phyloP scores from a whole-genome alignment of 2,113 vertebrate species.

The Pipra filicauda region DNA sequence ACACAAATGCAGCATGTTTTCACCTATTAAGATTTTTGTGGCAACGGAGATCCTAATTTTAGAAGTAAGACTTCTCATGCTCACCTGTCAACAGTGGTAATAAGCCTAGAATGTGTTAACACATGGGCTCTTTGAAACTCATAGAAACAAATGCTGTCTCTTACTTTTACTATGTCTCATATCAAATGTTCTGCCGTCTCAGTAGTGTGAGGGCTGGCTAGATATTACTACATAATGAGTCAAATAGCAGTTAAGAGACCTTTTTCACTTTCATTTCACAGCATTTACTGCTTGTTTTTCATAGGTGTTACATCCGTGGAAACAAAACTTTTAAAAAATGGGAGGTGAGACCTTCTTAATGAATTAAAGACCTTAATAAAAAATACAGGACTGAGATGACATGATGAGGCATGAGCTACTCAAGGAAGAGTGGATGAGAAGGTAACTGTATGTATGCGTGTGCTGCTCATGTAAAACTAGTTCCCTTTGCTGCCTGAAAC shows the following conservation, averaged over 20 bases:
- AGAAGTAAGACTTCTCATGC: neutral
- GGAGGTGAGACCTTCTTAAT: neutral
- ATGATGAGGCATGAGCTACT: neutral
- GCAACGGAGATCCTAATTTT: neutral
- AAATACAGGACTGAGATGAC: neutral
- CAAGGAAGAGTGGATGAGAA: neutral
- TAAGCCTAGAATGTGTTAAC: neutral
- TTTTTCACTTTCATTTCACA: neutral
- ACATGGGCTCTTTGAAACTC: neutral
- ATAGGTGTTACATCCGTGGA: neutral
- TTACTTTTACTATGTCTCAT: neutral
- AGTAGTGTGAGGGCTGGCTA: neutral
- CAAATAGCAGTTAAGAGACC: neutral
- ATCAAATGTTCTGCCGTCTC: neutral
- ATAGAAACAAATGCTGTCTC: rapidly evolving
- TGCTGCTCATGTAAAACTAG: neutral
- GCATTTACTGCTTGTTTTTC: neutral
- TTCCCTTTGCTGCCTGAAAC: neutral
- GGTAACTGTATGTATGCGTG: neutral
- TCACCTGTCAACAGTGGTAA: neutral
- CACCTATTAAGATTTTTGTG: neutral
- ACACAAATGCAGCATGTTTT: neutral
- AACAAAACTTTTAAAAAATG: neutral
- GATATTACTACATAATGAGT: neutral
- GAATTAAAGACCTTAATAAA: neutral